A percentile compares a stretch with the other conserved stretches of the same genome.
Conservation (phyloP, 2,113 vertebrate genomes). For the Catharus fuscescens region DNA sequence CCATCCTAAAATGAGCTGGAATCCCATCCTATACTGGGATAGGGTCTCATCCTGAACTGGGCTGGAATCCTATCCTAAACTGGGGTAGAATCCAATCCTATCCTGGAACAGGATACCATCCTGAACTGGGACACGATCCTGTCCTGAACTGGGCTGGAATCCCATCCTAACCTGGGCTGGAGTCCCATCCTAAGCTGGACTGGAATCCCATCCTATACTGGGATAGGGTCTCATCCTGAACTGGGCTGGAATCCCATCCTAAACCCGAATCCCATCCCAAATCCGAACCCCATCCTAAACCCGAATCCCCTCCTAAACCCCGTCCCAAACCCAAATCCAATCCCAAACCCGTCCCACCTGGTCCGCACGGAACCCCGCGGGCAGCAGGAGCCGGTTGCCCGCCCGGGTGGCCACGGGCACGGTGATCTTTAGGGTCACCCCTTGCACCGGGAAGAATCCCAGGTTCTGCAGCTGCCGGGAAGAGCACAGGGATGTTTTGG, state of each 20-base stretch:
- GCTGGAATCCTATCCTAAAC: neutral
- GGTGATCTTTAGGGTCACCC: neutral
- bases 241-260: neutral
- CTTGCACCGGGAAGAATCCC: neutral
- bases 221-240: neutral
- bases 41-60: no score
- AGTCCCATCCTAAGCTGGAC: neutral
- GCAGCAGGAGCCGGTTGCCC: neutral
- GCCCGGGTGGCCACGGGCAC: neutral
- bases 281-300: no score
- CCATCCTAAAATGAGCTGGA: fast-evolving
- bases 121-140: no score
- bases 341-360: fast-evolving
- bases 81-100: no score
- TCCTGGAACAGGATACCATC: no score
- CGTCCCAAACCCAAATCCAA: neutral
- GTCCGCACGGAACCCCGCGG: neutral
- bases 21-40: no score
- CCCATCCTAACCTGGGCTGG: neutral
- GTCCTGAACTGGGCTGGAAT: fast-evolving
- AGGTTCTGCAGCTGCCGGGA: neutral
- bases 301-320: neutral
- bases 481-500: neutral
- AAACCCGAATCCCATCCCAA: neutral
- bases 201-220: neutral